Percentiles rank a stretch among this genome's conserved stretches.
Evolutionary conservation across 2,113 vertebrate genomes (phyloP).

Genomic region (Xenus cinereus): DNA sequence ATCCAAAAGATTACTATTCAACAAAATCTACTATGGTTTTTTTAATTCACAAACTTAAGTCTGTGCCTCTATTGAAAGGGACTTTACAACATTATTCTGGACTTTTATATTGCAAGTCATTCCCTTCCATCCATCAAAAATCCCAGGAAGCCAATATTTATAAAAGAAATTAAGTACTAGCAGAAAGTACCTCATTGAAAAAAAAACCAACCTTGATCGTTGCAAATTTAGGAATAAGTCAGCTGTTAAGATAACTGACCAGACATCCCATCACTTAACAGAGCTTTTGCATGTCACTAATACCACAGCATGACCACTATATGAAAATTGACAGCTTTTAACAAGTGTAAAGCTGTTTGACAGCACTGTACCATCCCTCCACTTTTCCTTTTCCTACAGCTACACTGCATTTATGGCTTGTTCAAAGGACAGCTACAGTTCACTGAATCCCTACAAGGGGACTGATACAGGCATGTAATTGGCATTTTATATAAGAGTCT

Average conservation of each 20-base stretch:
- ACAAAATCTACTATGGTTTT: not conserved
- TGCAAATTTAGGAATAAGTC: not conserved
- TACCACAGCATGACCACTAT: not conserved
- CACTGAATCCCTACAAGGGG: not conserved
- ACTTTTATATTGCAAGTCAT: not conserved
- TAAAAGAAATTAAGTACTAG: not conserved
- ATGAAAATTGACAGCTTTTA: not conserved
- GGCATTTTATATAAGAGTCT: conserved; percentile 53
- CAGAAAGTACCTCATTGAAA: not conserved
- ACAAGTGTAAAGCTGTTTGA: not conserved
- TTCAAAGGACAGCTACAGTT: not conserved
- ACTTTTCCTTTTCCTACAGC: not conserved
- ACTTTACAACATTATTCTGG: not conserved
- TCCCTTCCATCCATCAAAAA: not conserved
- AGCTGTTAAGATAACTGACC: not conserved
- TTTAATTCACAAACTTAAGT: not conserved
- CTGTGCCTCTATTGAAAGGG: not conserved
- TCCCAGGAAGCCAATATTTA: not conserved
- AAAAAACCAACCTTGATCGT: not conserved
- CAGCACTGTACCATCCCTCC: not conserved
- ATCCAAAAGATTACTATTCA: not conserved
- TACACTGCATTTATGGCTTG: not conserved
- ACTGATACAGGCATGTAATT: conserved; percentile 23
- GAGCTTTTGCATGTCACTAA: not conserved
- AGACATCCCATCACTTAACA: not conserved